phyloP scores from a whole-genome alignment of 2,113 vertebrate species.

The Noctilio leporinus region DNA sequence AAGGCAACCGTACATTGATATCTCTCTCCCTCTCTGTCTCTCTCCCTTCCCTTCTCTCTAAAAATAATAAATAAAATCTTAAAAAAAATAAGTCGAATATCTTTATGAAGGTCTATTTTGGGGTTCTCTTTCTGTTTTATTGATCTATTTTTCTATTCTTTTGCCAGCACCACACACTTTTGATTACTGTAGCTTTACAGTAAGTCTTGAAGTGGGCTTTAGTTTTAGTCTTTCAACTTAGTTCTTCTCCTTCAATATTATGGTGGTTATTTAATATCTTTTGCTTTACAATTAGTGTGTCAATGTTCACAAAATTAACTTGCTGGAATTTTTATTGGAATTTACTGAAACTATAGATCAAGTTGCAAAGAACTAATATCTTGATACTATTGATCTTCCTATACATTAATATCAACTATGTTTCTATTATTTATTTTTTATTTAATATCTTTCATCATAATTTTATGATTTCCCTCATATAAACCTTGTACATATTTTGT shows the following conservation, averaged over 20 bases:
- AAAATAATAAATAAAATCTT: no score
- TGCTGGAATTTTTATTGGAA: background rate
- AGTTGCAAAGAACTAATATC: no score
- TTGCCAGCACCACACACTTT: background rate
- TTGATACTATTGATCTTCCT: no score
- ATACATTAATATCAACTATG: no score
- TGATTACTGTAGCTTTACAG: background rate
- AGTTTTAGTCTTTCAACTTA: background rate
- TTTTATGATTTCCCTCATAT: no score
- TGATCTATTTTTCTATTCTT: background rate
- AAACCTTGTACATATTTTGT: no score
- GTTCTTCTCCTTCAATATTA: background rate
- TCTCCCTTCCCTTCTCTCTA: no score
- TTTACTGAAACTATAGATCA: background rate
- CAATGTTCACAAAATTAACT: background rate
- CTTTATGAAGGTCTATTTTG: background rate
- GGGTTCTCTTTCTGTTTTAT: background rate
- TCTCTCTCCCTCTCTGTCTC: no score
- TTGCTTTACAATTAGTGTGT: background rate
- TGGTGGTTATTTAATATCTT: background rate
- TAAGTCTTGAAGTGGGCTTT: background rate
- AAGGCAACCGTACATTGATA: no score
- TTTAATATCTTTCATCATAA: no score
- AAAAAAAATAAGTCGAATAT: background rate
- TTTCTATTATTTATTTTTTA: no score